Base-by-base conservation (phyloP, 2,797 vertebrate species). In the Rhabdophis nuchalis region DNA sequence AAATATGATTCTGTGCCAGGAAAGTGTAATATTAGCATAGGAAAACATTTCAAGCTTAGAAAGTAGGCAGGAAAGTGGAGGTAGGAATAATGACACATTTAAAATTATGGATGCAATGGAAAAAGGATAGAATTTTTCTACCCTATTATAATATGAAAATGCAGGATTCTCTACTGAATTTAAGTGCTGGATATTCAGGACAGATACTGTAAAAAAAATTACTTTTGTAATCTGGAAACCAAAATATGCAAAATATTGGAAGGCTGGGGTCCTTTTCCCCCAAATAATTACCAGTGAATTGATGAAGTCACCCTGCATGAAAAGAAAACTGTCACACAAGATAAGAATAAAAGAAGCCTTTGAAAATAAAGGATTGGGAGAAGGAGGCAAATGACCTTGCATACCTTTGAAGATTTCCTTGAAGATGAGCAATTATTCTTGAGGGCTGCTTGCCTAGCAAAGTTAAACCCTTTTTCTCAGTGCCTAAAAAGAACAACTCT, bases 261-360 rank as follows among this genome's bases (percentile, higher is more conserved):
- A 41, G 16, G 18, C 68, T 41, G 3, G 1, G 1, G 36, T 41
- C 32, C 11, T 41, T 2, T 0, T 0, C 0, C 18, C 36, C 18
- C 3, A 41, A 41, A 77, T 41, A 77, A 41, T 77, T 41, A 77
- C 32, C 18, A 41, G 72, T 41, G 36, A 41, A 77, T 77, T 77
- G 72, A 77, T 77, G 72, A 77, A 77, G 20, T 77, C 72, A 77
- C 9, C 36, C 18, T 41, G 9, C 20, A 23, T 77, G 36, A 77
- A 77, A 77, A 77, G 72, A 41, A 77, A 41, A 41, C 72, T 64
- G 12, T 77, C 18, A 5, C 36, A 23, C 72, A 23, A 77, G 72
- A 41, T 77, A 77, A 41, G 72, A 41, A 41, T 77, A 77, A 77
- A 77, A 8, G 36, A 77, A 77, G 8, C 72, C 36, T 41, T 77